Evolutionary conservation across 2,113 vertebrate species (phyloP), one percentile per base, ranked within the genome.

Genomic region (Osmerus mordax): DNA sequence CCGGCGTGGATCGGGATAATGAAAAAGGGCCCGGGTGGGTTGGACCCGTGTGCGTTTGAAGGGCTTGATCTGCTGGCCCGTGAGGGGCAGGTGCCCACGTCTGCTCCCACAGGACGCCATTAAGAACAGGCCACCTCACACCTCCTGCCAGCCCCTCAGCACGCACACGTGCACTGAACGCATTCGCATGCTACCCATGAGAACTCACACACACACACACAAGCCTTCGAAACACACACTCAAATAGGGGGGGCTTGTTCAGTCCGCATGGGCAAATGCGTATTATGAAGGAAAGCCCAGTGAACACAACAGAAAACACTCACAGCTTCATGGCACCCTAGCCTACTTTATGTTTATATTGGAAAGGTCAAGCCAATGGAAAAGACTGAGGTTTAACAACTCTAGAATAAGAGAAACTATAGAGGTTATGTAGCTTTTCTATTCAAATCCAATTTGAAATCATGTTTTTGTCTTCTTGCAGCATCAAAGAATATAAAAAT

Each of bases 191-290:
- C 65, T 21, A 23, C 25, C 25, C 25, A 28, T 28, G 25, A 28
- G 25, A 28, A 51, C 55, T 55, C 67, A 78, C 21, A 32, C 18
- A 63, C 53, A 14, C 23, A 76, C 23, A 76, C 47, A 72, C 60
- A 55, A 47, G 53, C 58, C 28, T 62, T 52, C 3, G 60, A 3
- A 36, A 65, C 36, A 47, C 55, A 68, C 13, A 1, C 63, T 14
- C 0, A 15, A 58, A 1, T n/a, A 54, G 19, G 59, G 47, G 8
- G 8, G 6, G 36, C 41, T 63, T 1, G 13, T n/a, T 70, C 6
- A 54, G 16, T 32, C 14, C 21, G 63, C 36, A 68, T 0, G 0
- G 9, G 59, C 13, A 69, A 56, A 25, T 36, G 23, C 29, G 53
- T 5, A 68, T 23, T 3, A 51, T 21, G 4, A 21, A 16, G 11